Evolutionary conservation across 2,797 vertebrate genomes (phyloP), one percentile per base, ranked within the genome.

Genomic region (Sebastes cheni): DNA sequence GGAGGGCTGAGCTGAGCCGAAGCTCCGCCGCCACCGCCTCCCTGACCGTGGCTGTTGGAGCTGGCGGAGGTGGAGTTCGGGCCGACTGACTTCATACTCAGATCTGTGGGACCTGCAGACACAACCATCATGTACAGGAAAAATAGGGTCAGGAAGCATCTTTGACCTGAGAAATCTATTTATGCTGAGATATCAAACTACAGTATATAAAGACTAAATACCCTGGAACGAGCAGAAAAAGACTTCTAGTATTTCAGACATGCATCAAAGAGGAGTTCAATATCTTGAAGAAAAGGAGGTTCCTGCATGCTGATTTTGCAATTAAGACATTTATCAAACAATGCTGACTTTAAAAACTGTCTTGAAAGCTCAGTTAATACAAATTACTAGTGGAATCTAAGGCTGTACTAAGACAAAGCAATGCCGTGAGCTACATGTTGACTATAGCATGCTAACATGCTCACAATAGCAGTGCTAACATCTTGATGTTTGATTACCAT

Each of bases 1-100:
- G 98, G 99, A 8, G 97, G 97, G 91, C 99, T 99, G 82, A 99
- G 98, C 95, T 99, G 98, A 25, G 99, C 97, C 0, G 97, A 96
- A 3, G 97, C 96, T 75, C 97, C 97, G 3, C 97, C 97, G 30
- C 98, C 94, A 0, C 96, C 95, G 0, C 95, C 95, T 4, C 95
- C 95, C 93, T 97, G 97, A 73, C 97, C 97, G 79, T 98, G 97
- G 92, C 97, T 98, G 92, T 95, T 96, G 85, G 96, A 89, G 94
- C 96, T 98, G 88, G 96, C 95, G 87, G 95, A 95, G 79, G 93
- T 92, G n/a, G 96, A 96, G 94, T 96, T 97, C 55, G 97, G 95
- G n/a, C 94, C 93, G 79, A 97, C 93, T 2, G 97, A 96, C 94
- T 99, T 99, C 97, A 99, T 99, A 94, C 99, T 99, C 93, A 99